These are phyloP conservation scores for silkworm (Bombyx mori) DNA, from an alignment of 1,140 invertebrate species.

Conservation along the genomic window ASM3026992v2 NC_085117.1:12226501-12227000, in stretches of 20 bases:
- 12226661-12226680: constrained; percentile 63
- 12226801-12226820: neutral
- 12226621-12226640: constrained; percentile 45
- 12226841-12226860: too few species aligned
- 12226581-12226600: constrained; percentile 30
- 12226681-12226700: constrained; percentile 40
- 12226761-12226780: constrained; percentile 1
- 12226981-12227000: too few species aligned
- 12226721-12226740: constrained; percentile 32
- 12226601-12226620: constrained; percentile 31
- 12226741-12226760: constrained; percentile 10
- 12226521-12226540: too few species aligned
- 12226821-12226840: neutral
- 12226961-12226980: too few species aligned
- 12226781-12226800: neutral
- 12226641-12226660: constrained; percentile 50
- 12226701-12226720: constrained; percentile 18
- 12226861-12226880: too few species aligned
- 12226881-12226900: too few species aligned
- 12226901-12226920: too few species aligned
- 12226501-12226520: too few species aligned
- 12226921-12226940: too few species aligned
- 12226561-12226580: neutral
- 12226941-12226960: too few species aligned
- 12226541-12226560: too few species aligned